These are phyloP conservation scores for Gnathonemus longibarbis DNA, from an alignment of 2,113 vertebrate genomes.

Conservation along the genomic window DNA sequence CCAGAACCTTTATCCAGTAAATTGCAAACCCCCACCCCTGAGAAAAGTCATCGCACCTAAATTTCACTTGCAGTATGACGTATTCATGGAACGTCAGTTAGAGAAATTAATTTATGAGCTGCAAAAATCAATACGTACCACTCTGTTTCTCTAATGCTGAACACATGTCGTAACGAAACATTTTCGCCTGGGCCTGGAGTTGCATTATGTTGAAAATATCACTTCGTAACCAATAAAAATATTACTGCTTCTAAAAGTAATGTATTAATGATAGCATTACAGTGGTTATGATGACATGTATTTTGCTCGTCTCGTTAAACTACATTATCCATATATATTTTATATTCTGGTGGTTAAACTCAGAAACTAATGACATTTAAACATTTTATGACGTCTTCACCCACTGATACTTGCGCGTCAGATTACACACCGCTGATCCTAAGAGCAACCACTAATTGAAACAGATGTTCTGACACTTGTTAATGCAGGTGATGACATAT, in stretches of 20 bases:
- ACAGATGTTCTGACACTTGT: constrained; percentile 1
- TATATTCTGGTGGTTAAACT: not conserved
- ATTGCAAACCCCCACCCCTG: not conserved
- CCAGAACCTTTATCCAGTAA: not conserved
- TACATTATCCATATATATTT: not conserved
- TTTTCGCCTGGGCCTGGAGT: not conserved
- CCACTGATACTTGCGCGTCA: not conserved
- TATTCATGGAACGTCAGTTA: not conserved
- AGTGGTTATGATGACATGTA: not conserved
- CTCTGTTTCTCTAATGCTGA: not conserved
- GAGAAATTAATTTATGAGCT: not conserved
- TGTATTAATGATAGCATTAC: not conserved
- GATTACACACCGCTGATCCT: not conserved
- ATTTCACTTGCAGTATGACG: not conserved
- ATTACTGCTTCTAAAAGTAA: not conserved
- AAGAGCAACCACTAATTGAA: not conserved
- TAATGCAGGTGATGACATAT: constrained; percentile 9
- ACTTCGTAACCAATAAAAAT: not conserved
- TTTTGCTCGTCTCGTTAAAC: not conserved
- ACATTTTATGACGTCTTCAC: not conserved
- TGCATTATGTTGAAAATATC: not conserved
- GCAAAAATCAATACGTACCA: not conserved
- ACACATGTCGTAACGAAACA: not conserved
- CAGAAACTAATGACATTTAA: not conserved
- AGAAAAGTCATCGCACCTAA: not conserved